Conservation (phyloP, 2,888 invertebrate species). For the Sphaerophoria rueppellii region DNA sequence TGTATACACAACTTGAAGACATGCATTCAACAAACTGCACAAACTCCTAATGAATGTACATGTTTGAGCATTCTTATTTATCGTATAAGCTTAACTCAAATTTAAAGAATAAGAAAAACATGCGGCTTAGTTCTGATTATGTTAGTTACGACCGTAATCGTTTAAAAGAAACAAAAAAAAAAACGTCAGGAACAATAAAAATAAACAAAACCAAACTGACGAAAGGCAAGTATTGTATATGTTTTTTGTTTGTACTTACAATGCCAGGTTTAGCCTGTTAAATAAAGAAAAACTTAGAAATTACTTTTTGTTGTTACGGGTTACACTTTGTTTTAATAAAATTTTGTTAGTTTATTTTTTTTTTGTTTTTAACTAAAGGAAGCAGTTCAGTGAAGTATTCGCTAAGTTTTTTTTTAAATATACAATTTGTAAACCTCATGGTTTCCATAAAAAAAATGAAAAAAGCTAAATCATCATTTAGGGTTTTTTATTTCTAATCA, state of each 20-base stretch:
- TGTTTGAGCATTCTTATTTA: slow-evolving; percentile 9
- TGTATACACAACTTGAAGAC: too few species aligned
- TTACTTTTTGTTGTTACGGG: slow-evolving; percentile 36
- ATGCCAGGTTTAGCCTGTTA: slow-evolving; percentile 85
- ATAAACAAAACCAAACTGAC: slow-evolving; percentile 63
- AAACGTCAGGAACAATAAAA: background rate
- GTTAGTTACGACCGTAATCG: slow-evolving; percentile 53
- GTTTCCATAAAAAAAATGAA: too few species aligned
- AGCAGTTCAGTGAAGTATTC: too few species aligned
- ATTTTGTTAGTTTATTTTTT: slow-evolving; percentile 4
- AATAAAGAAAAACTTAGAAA: slow-evolving; percentile 71
- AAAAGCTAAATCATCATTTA: too few species aligned
- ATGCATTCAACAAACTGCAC: too few species aligned
- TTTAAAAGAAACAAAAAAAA: slow-evolving; percentile 27
- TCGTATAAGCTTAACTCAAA: slow-evolving; percentile 1
- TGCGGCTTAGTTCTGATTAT: background rate
- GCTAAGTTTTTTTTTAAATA: too few species aligned
- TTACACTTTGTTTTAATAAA: background rate
- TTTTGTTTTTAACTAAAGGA: background rate
- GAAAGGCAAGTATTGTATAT: slow-evolving; percentile 45
- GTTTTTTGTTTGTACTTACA: slow-evolving; percentile 83
- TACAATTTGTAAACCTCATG: too few species aligned
- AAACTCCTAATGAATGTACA: background rate
- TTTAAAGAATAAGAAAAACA: background rate
- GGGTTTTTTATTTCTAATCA: too few species aligned